These are phyloP conservation scores for Aplodontia rufa DNA, from an alignment of 2,113 vertebrate genomes.

Conservation along the genomic window DNA sequence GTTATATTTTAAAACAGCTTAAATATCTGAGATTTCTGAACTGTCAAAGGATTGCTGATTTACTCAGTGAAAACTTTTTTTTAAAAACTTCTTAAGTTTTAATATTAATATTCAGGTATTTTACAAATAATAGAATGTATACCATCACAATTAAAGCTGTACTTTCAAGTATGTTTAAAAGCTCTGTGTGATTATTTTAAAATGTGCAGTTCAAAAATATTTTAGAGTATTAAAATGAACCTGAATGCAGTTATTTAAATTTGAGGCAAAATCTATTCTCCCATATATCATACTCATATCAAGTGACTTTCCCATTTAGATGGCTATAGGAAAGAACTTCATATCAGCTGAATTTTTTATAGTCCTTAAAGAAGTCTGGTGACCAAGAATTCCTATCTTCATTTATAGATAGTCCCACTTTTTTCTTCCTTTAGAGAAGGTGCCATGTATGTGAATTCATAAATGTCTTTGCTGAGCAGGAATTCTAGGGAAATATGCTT, in stretches of 20 bases:
- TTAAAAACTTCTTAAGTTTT: slow-evolving; percentile 54
- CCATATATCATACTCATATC: neutral
- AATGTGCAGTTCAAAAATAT: neutral
- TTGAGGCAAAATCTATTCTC: neutral
- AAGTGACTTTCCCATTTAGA: neutral
- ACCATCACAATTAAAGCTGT: neutral
- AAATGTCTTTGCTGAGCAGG: neutral
- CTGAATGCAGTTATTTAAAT: neutral
- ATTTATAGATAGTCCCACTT: too few relatives aligned
- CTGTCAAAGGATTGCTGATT: slow-evolving; percentile 49
- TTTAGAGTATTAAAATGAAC: neutral
- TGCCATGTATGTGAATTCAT: neutral
- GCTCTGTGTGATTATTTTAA: neutral
- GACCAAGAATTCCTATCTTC: neutral
- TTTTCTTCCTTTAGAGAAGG: neutral
- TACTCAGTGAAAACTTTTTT: slow-evolving; percentile 34
- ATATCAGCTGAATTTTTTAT: neutral
- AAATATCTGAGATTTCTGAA: slow-evolving; percentile 31
- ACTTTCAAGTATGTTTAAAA: slow-evolving; percentile 21
- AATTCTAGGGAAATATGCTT: neutral
- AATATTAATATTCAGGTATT: slow-evolving; percentile 44
- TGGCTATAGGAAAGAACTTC: neutral
- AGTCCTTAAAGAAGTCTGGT: neutral
- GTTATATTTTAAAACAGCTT: slow-evolving; percentile 38
- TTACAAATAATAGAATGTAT: slow-evolving; percentile 33